Evolutionary conservation across 1,140 invertebrate genomes (phyloP), one percentile per base, ranked within the genome.

Genomic region (Hestina assimilis): DNA sequence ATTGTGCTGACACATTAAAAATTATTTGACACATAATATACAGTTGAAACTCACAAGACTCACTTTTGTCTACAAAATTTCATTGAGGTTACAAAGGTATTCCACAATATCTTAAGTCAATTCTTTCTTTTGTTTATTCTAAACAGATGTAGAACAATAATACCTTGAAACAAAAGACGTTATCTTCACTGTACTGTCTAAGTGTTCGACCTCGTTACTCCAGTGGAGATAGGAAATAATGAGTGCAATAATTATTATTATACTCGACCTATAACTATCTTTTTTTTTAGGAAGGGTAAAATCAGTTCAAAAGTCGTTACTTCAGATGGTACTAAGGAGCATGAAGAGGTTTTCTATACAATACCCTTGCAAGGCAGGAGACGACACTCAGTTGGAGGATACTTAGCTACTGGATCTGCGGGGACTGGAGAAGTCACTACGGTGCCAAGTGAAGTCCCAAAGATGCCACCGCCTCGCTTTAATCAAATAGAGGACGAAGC

Each of bases 301-400:
- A 83, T 79, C 43, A 74, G 67, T 45, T 56, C 82, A 40, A 77
- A 72, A 35, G 65, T 83, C 5, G 63, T 73, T 1, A 83, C 82
- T 21, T 47, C 75, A n/a, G 76, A 83, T 17, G 79, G 79, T 1
- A 61, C 70, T 6, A 77, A 77, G 42, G 84, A 87, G 31, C 75
- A 81, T 4, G 84, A 89, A 50, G 89, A 89, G 60, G 74, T 88
- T 4, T 89, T 89, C 55, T 88, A 89, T 58, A 89, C 89, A 15
- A 87, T 89, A 29, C 89, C 89, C 1, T 66, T 89, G n/a, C 81
- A 81, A 46, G 82, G 83, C 1, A 70, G 87, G 2, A 64, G 90
- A 23, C 72, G 90, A 11, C 90, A 90, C 58, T 90, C 89, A 5
- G 89, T 90, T 4, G 89, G 90, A 1, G 89, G 89, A 2, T 90